Percentiles rank a stretch among this genome's conserved stretches.
phyloP scores from a whole-genome alignment of 1,140 invertebrate genomes.

The Caenorhabditis briggsae region DNA sequence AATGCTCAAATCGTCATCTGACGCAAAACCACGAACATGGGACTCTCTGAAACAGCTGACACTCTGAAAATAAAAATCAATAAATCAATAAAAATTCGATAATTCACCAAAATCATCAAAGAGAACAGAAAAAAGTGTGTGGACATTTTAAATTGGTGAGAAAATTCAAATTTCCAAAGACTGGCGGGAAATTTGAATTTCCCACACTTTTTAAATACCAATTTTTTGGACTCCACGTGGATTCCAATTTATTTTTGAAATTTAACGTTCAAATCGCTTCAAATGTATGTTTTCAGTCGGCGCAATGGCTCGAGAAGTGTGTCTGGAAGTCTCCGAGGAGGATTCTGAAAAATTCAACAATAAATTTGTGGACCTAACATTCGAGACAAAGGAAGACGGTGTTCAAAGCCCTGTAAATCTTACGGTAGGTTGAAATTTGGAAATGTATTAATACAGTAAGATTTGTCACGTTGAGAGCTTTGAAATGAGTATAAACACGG shows the following conservation, averaged over 20 bases:
- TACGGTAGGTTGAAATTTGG: background rate
- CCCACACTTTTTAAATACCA: no score
- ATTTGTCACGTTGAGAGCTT: no score
- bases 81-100: no score
- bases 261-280: background rate
- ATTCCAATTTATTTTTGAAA: no score
- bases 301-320: conserved; percentile 31
- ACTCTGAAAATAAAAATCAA: background rate
- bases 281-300: conserved; percentile 16
- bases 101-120: conserved; percentile 28
- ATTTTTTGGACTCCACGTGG: background rate
- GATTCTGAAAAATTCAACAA: background rate
- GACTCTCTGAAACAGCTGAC: background rate
- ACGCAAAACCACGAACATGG: background rate
- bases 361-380: conserved; percentile 30
- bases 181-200: no score
- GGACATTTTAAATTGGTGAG: background rate
- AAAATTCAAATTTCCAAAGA: no score
- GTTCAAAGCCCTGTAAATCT: conserved; percentile 4
- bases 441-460: no score
- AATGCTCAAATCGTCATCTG: conserved; percentile 33
- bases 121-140: background rate
- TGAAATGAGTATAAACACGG: no score
- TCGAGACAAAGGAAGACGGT: conserved; percentile 12
- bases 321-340: background rate